These are phyloP conservation scores for Varanus komodoensis DNA, from an alignment of 2,113 vertebrate genomes.

Conservation along the genomic window DNA sequence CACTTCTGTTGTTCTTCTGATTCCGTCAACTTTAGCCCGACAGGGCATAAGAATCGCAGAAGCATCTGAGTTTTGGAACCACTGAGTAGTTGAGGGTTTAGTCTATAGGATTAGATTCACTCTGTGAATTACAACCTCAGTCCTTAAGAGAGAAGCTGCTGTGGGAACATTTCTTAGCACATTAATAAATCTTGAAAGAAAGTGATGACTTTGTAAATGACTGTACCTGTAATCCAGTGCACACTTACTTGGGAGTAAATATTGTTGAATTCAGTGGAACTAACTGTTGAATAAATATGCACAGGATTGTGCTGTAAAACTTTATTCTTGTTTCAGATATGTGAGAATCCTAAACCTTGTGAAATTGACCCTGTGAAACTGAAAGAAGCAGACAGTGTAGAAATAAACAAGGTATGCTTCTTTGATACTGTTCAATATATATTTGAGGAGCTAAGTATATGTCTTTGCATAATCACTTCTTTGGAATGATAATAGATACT, in stretches of 20 bases:
- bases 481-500: background rate
- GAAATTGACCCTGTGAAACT: conserved; percentile 96
- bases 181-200: background rate
- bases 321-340: conserved; percentile 83
- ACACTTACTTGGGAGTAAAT: background rate
- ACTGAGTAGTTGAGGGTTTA: too few relatives aligned
- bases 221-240: background rate
- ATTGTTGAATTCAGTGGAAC: background rate
- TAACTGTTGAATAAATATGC: background rate
- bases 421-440: conserved; percentile 25
- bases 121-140: too few relatives aligned
- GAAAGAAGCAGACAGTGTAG: conserved; percentile 95
- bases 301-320: background rate
- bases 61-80: too few relatives aligned
- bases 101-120: background rate
- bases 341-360: conserved; percentile 94
- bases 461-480: background rate
- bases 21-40: too few relatives aligned
- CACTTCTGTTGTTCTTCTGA: too few relatives aligned
- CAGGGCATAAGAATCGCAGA: too few relatives aligned
- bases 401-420: conserved; percentile 88
- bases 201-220: background rate
- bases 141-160: too few relatives aligned
- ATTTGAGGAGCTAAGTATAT: background rate
- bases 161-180: background rate